Conservation (phyloP, 2,113 vertebrate species). For the Orycteropus afer region DNA sequence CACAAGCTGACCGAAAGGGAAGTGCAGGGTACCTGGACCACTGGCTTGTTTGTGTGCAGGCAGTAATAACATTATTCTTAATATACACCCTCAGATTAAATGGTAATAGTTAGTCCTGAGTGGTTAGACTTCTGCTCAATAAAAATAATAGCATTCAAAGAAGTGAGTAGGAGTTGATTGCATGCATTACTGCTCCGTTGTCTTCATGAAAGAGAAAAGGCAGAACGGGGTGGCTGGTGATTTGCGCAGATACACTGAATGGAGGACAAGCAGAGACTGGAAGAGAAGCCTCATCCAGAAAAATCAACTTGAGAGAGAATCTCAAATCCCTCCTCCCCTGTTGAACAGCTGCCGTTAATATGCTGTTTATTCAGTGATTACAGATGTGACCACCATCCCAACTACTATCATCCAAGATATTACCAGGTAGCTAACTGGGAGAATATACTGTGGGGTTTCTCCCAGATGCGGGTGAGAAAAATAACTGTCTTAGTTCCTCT, state of each 20-base stretch:
- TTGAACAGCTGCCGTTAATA: conserved; percentile 32
- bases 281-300: conserved; percentile 23
- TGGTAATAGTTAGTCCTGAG: conserved; percentile 45
- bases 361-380: conserved; percentile 3
- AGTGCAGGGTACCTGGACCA: not conserved
- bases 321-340: not conserved
- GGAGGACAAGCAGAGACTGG: not conserved
- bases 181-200: not conserved
- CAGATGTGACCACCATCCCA: not conserved
- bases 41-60: conserved; percentile 16
- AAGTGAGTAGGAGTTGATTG: conserved; percentile 13
- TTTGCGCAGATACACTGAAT: not conserved
- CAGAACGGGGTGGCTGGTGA: conserved; percentile 27
- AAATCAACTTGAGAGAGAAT: not conserved
- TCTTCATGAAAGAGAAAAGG: conserved; percentile 13
- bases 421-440: not conserved
- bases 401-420: not conserved
- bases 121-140: conserved; percentile 39
- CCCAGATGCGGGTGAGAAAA: not conserved
- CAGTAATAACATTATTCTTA: not conserved
- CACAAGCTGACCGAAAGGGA: not conserved
- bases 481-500: not conserved
- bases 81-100: not conserved
- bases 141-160: conserved; percentile 62
- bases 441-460: not conserved